A percentile compares a stretch with the other conserved stretches of the same genome.
Evolutionary conservation across 2,113 vertebrate genomes (phyloP).

Genomic region (human): GRCh38 chr4:24007001-24007500

Average conservation of each 20-base stretch:
- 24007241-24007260: not conserved
- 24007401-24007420: not conserved
- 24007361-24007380: not conserved
- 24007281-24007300: not conserved
- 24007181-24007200: not conserved
- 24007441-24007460: not conserved
- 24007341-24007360: not conserved
- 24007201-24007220: not conserved
- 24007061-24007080: not conserved
- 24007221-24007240: fast-evolving
- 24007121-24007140: not conserved
- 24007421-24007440: not conserved
- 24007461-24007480: fast-evolving
- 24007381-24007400: not conserved
- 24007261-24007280: not conserved
- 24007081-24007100: not conserved
- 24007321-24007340: not conserved
- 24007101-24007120: not conserved
- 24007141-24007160: not conserved
- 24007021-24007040: not conserved
- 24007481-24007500: not conserved
- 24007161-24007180: not conserved
- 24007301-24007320: not conserved
- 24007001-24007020: constrained; percentile 7
- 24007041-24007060: not conserved